Evolutionary conservation across 2,888 invertebrate genomes (phyloP).

Genomic region (Cylloceria caligata): DNA sequence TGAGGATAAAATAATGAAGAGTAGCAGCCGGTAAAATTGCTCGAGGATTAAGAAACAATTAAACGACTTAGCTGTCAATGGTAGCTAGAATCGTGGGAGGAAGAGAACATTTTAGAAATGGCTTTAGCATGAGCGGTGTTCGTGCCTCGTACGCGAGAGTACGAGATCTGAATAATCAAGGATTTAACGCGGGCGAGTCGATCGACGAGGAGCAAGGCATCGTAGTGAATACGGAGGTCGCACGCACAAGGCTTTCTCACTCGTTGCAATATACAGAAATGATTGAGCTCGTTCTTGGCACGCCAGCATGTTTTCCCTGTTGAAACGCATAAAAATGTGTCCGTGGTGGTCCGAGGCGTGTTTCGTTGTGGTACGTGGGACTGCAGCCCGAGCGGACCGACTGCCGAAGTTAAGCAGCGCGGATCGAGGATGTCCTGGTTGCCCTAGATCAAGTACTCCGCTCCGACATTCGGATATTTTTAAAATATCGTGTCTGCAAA

Average conservation of each 20-base stretch:
- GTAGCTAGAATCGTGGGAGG: slow-evolving; percentile 17
- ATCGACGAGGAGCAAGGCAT: slow-evolving; percentile 9
- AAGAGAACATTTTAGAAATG: slow-evolving; percentile 61
- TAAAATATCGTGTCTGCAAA: slow-evolving; percentile 75
- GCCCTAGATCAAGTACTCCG: slow-evolving; percentile 82
- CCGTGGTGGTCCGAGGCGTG: slow-evolving; percentile 21
- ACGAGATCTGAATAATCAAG: slow-evolving; percentile 63
- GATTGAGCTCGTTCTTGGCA: slow-evolving; percentile 54
- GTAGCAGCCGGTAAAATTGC: neutral
- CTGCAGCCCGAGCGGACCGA: neutral
- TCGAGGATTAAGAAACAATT: neutral
- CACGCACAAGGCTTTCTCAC: slow-evolving; percentile 15
- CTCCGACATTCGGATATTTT: slow-evolving; percentile 76
- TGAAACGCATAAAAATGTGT: slow-evolving; percentile 62
- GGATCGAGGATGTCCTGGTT: slow-evolving; percentile 80
- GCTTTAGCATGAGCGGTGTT: slow-evolving; percentile 5
- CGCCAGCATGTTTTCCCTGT: slow-evolving; percentile 56
- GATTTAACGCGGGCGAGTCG: slow-evolving; percentile 35
- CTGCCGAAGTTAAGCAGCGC: slow-evolving; percentile 12
- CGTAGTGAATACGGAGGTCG: slow-evolving; percentile 12
- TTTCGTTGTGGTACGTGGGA: slow-evolving; percentile 6
- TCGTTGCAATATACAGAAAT: slow-evolving; percentile 7
- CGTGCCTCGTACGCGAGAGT: slow-evolving; percentile 31
- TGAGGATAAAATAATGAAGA: neutral
- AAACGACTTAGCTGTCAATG: neutral